phyloP scores from a whole-genome alignment of 1,140 invertebrate genomes.

The Aphelinus certus region DNA sequence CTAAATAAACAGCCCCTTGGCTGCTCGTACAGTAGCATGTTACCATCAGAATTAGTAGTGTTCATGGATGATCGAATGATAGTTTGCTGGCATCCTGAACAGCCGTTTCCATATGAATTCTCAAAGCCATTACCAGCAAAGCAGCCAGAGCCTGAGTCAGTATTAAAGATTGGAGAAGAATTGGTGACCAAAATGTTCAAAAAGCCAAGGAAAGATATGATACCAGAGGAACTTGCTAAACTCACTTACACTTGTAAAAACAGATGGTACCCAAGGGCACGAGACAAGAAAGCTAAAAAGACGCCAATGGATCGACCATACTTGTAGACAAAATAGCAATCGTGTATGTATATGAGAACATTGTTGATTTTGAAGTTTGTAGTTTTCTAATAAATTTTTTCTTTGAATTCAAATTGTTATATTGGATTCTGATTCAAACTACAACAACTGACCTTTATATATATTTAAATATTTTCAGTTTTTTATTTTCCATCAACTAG shows the following conservation, averaged over 20 bases:
- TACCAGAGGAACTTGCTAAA: slow-evolving; percentile 75
- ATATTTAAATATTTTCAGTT: too few species aligned
- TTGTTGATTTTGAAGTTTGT: too few species aligned
- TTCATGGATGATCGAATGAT: slow-evolving; percentile 78
- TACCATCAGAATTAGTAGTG: slow-evolving; percentile 68
- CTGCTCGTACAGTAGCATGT: slow-evolving; percentile 43
- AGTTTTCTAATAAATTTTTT: too few species aligned
- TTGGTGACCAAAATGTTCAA: slow-evolving; percentile 74
- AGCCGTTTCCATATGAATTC: slow-evolving; percentile 84
- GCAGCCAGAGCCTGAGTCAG: slow-evolving; percentile 55
- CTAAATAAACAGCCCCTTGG: neutral
- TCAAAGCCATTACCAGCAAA: slow-evolving; percentile 76
- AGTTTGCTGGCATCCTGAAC: slow-evolving; percentile 87
- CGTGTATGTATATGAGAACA: too few species aligned
- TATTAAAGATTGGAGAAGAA: slow-evolving; percentile 73
- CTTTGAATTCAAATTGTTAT: too few species aligned
- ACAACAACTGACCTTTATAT: too few species aligned
- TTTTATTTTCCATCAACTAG: too few species aligned
- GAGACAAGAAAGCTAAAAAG: slow-evolving; percentile 74
- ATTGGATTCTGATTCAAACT: too few species aligned
- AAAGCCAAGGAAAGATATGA: slow-evolving; percentile 69
- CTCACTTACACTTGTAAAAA: slow-evolving; percentile 84
- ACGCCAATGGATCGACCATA: slow-evolving; percentile 77
- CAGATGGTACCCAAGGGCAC: slow-evolving; percentile 78
- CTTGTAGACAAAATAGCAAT: slow-evolving; percentile 66